Percentiles rank a stretch among this genome's conserved stretches.
These are phyloP conservation scores for Labrus mixtus DNA, from an alignment of 2,113 vertebrate species.

Conservation along the genomic window DNA sequence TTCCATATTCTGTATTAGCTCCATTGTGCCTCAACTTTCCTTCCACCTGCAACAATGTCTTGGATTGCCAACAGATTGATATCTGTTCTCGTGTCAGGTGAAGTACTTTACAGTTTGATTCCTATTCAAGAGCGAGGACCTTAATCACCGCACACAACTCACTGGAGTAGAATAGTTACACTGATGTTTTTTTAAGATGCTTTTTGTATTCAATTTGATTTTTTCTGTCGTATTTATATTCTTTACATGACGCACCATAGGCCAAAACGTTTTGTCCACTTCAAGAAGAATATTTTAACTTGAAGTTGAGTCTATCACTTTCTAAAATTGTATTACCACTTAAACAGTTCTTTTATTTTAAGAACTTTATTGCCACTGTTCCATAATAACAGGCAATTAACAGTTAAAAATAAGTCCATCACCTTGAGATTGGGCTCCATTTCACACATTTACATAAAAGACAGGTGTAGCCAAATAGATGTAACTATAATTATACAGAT, in stretches of 20 bases:
- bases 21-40: conserved; percentile 57
- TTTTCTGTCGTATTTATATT: neutral
- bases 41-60: conserved; percentile 42
- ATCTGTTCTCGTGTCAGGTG: neutral
- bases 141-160: neutral
- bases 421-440: too few relatives aligned
- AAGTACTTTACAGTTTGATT: neutral
- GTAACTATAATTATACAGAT: too few relatives aligned
- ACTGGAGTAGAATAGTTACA: neutral
- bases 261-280: neutral
- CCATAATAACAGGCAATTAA: too few relatives aligned
- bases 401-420: too few relatives aligned
- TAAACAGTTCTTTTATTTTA: neutral
- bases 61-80: conserved; percentile 31
- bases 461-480: too few relatives aligned
- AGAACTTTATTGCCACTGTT: too few relatives aligned
- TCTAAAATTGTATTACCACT: neutral
- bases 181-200: neutral
- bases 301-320: neutral
- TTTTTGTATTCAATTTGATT: neutral
- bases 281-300: too few relatives aligned
- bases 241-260: neutral
- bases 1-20: conserved; percentile 32
- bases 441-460: too few relatives aligned
- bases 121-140: neutral